phyloP scores from a whole-genome alignment of 2,888 invertebrate genomes.

The Phyto melanocephala region DNA sequence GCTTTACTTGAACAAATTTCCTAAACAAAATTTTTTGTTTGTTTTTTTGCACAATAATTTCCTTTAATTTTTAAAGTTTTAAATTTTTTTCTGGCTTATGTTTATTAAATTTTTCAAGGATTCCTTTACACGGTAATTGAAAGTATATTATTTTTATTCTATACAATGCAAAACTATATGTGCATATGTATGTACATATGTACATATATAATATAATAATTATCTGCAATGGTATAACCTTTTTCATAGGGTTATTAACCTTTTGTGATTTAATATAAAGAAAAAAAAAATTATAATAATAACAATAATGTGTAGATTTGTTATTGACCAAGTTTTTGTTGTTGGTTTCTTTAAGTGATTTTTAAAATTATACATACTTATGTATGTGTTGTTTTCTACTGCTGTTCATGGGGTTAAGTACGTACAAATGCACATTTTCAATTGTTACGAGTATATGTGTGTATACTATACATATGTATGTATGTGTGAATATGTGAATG shows the following conservation, averaged over 20 bases:
- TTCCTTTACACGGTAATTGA: constrained; percentile 23
- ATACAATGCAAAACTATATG: neutral
- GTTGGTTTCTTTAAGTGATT: constrained; percentile 18
- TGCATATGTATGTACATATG: no score
- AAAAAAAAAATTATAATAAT: neutral
- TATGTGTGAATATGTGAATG: neutral
- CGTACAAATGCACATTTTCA: neutral
- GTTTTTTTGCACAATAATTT: neutral
- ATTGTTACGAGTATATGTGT: neutral
- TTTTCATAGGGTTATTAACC: constrained; percentile 44
- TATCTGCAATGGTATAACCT: neutral
- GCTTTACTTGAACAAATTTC: neutral
- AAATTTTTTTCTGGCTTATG: neutral
- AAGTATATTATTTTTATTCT: neutral
- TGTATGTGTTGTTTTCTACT: neutral
- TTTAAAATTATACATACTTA: neutral
- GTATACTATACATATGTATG: neutral
- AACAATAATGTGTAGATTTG: neutral
- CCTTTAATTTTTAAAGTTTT: neutral
- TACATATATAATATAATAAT: neutral
- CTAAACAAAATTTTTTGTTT: neutral
- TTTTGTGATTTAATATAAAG: neutral
- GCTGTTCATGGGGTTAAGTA: constrained; percentile 1
- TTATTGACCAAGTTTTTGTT: constrained; percentile 51
- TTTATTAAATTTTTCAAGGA: neutral